Evolutionary conservation across 2,888 invertebrate species (phyloP), one percentile per base, ranked within the genome.

Genomic region (Diploptera punctata): DNA sequence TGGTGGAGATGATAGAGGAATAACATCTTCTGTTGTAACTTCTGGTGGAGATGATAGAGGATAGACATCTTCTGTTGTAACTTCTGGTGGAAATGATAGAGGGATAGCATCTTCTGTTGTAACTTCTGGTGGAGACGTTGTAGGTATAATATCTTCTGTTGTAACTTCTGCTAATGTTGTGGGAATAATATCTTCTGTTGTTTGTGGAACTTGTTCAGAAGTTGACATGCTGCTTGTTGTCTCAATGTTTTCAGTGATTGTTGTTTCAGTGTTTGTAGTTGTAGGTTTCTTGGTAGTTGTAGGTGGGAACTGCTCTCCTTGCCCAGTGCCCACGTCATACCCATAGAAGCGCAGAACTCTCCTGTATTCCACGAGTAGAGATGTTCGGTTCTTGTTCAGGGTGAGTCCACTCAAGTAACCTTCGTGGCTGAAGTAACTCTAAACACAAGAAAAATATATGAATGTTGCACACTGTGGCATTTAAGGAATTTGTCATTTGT

Each of bases 371-470:
- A 88, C 86, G 44, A 89, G 89, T 61, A 95, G 87, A 4, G 89
- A 90, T 0, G 93, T 91, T 79, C 93, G 92, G 78, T 91, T 92
- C 75, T 91, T 90, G 81, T 91, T 94, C 49, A 95, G 84, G 9
- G 92, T 92, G 73, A 94, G 83, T 0, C 94, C 94, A 16, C 93
- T 93, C 1, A 94, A 84, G 76, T 94, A 94, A 47, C 94, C 94
- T 80, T 94, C 93, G 78, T 90, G 89, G 73, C 93, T 91, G 79
- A 94, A 92, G 80, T 94, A 94, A 67, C 92, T 94, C 94, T 92
- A n/a, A n/a, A n/a, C n/a, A n/a, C n/a, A n/a, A n/a, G n/a, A n/a
- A n/a, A n/a, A n/a, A n/a, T n/a, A n/a, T n/a, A n/a, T n/a, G n/a
- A n/a, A n/a, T n/a, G n/a, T n/a, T n/a, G n/a, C n/a, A n/a, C n/a